Evolutionary conservation across 2,113 vertebrate species (phyloP), one percentile per base, ranked within the genome.

Genomic region (Ceuthmochares aereus): DNA sequence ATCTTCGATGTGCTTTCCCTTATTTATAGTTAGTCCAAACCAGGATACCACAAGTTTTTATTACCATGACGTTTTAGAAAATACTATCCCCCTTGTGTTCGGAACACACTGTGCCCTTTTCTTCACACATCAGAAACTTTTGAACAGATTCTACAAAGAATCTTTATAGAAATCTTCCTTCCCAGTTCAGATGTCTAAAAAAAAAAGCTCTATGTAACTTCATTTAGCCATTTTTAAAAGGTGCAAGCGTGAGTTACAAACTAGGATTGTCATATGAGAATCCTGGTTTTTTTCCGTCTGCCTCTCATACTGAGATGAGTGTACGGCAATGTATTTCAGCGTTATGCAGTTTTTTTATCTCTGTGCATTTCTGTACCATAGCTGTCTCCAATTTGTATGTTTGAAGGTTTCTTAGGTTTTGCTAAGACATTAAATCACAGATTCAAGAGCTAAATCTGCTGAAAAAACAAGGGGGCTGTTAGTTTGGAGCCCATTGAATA

Each of bases 61-160:
- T 76, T 95, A 43, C 84, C 45, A 26, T 60, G 52, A 78, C 22
- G 6, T 95, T 92, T 93, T 69, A 68, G 43, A 64, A 95, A 92
- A 91, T 90, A 93, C 63, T 90, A 11, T 89, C 40, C 49, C 20
- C 0, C 0, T 84, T 92, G 73, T 66, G 45, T 90, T 89, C 84
- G 60, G 68, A 63, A 55, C 72, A 86, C 75, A 67, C 47, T 58
- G 66, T 72, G 30, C 66, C 37, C 32, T 43, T 92, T 88, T 92
- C 54, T 86, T 91, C 37, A 20, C 68, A 32, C 45, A 23, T 84
- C 56, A 54, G 64, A 87, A 92, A 43, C 58, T 90, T 64, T 87
- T 56, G 18, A 81, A 34, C n/a, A 64, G 40, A 62, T 84, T 43
- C 49, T 84, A 60, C 10, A 2, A 87, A 70, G 63, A 77, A 56